Conservation (phyloP, 2,888 invertebrate species). For the Mythimna pallens region DNA sequence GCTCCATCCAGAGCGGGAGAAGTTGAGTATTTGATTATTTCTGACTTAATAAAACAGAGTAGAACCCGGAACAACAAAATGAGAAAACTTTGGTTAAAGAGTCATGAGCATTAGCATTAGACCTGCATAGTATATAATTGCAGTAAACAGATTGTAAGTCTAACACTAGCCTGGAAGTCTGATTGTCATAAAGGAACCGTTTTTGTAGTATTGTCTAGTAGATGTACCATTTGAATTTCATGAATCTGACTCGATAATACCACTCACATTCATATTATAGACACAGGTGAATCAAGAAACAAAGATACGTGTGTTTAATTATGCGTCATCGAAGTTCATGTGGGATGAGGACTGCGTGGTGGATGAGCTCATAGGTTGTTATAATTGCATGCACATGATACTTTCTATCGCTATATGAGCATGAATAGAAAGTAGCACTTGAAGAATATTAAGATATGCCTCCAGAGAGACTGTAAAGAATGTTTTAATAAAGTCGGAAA, state of each 20-base stretch:
- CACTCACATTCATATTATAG: constrained; percentile 7
- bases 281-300: constrained; percentile 19
- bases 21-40: too few species aligned
- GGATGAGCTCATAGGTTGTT: constrained; percentile 53
- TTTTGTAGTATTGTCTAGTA: background rate
- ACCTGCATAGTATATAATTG: background rate
- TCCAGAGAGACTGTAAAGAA: constrained; percentile 34
- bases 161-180: background rate
- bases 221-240: background rate
- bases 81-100: background rate
- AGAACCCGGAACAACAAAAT: background rate
- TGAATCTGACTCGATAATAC: constrained; percentile 26
- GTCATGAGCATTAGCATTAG: background rate
- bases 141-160: background rate
- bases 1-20: too few species aligned
- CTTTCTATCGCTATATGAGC: constrained; percentile 44
- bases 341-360: constrained; percentile 30
- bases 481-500: constrained; percentile 38
- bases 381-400: constrained; percentile 45
- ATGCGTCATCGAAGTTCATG: constrained; percentile 36
- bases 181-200: background rate
- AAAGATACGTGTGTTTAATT: constrained; percentile 24
- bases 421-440: constrained; percentile 47
- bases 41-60: too few species aligned
- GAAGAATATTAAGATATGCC: constrained; percentile 18